These are phyloP conservation scores for Hydrophis major DNA, from an alignment of 2,797 vertebrate species.

Conservation along the genomic window DNA sequence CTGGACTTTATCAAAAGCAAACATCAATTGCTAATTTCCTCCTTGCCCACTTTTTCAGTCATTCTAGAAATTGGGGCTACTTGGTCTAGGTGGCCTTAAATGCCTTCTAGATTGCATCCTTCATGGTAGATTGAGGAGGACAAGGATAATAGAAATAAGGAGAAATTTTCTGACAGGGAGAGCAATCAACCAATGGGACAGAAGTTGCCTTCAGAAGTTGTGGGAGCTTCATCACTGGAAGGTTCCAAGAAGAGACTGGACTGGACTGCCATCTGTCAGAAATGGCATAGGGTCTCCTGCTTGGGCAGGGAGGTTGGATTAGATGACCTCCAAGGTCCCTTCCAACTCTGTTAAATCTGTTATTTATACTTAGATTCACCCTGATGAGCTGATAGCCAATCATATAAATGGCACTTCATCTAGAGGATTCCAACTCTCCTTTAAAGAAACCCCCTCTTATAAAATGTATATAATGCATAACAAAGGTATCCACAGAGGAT, in stretches of 20 bases:
- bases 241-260: too few relatives aligned
- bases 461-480: neutral
- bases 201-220: too few relatives aligned
- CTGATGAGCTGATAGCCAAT: neutral
- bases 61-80: neutral
- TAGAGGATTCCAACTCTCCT: neutral
- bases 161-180: too few relatives aligned
- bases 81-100: too few relatives aligned
- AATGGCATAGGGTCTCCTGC: too few relatives aligned
- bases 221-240: too few relatives aligned
- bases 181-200: too few relatives aligned
- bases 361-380: neutral
- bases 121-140: neutral
- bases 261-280: too few relatives aligned
- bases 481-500: neutral
- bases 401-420: neutral
- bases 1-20: neutral
- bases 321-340: too few relatives aligned
- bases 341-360: too few relatives aligned
- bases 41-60: neutral
- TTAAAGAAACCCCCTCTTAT: neutral
- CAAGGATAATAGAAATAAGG: too few relatives aligned
- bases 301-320: too few relatives aligned
- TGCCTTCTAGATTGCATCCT: neutral
- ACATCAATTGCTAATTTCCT: neutral